phyloP scores from a whole-genome alignment of 2,888 invertebrate genomes.

The Andrena dorsata region DNA sequence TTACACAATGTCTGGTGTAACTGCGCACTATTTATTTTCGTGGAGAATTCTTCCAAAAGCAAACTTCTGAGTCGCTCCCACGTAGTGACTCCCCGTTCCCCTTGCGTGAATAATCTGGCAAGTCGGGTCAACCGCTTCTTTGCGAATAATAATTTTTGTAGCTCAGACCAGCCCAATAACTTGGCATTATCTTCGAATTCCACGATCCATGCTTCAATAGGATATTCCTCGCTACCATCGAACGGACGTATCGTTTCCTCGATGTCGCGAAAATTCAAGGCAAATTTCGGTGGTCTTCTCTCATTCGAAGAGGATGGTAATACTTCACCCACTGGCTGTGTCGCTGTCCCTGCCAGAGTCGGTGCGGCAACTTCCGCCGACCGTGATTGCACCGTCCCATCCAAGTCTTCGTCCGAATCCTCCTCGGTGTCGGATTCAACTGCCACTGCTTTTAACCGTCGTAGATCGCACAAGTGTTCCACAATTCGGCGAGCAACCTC shows the following conservation, averaged over 20 bases:
- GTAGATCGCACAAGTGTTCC: neutral
- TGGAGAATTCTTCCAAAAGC: neutral
- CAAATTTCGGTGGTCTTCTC: conserved; percentile 1
- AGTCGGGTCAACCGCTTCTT: conserved; percentile 13
- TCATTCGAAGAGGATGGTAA: too few species aligned
- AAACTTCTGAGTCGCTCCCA: neutral
- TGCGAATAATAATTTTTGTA: conserved; percentile 22
- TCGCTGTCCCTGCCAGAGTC: neutral
- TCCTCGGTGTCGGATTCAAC: neutral
- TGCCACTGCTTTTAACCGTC: neutral
- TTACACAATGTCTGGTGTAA: neutral
- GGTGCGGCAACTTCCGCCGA: neutral
- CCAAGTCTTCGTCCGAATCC: neutral
- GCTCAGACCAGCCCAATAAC: conserved; percentile 8
- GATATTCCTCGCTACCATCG: conserved; percentile 15
- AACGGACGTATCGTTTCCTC: conserved; percentile 11
- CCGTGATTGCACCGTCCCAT: neutral
- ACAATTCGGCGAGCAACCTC: neutral
- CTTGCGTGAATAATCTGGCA: neutral
- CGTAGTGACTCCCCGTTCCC: neutral
- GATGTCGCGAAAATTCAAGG: neutral
- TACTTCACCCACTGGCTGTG: too few species aligned
- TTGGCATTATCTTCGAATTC: conserved; percentile 27
- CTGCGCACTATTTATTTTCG: neutral
- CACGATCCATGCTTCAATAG: neutral